Evolutionary conservation across 1,140 invertebrate genomes (phyloP).

Genomic region (Leptopilina clavipes): DNA sequence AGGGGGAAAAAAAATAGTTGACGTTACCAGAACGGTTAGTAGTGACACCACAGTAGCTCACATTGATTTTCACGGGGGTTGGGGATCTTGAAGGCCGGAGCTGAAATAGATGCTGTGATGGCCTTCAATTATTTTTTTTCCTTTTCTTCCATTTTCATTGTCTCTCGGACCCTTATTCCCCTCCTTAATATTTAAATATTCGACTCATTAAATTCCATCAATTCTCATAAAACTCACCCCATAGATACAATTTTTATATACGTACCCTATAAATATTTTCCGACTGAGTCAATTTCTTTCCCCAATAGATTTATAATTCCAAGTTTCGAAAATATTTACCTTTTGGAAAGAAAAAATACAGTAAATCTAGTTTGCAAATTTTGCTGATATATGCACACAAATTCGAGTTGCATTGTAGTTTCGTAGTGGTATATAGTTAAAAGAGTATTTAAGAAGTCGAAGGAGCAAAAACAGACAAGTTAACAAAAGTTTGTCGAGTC

Average conservation of each 20-base stretch:
- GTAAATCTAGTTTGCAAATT: too few species aligned
- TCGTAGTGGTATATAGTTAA: too few species aligned
- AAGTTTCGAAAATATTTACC: too few species aligned
- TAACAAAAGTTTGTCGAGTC: conserved; percentile 21
- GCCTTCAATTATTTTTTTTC: conserved; percentile 50
- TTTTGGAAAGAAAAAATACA: too few species aligned
- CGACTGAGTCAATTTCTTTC: too few species aligned
- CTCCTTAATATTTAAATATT: conserved; percentile 9
- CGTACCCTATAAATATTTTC: not conserved
- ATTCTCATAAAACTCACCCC: not conserved
- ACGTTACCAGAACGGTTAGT: conserved; percentile 62
- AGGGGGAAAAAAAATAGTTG: not conserved
- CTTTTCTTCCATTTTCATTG: conserved; percentile 47
- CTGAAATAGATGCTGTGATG: conserved; percentile 49
- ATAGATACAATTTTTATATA: too few species aligned
- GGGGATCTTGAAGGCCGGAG: conserved; percentile 54
- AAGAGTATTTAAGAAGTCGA: not conserved
- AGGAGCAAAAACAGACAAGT: conserved; percentile 10
- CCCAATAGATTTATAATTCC: too few species aligned
- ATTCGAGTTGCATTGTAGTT: not conserved
- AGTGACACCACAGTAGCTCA: conserved; percentile 54
- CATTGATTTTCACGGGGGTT: conserved; percentile 63
- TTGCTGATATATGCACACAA: not conserved
- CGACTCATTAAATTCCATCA: conserved; percentile 8
- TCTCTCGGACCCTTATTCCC: conserved; percentile 32